A percentile compares a stretch with the other conserved stretches of the same genome.
phyloP scores from a whole-genome alignment of 2,888 invertebrate species.

The Emesis russula region DNA sequence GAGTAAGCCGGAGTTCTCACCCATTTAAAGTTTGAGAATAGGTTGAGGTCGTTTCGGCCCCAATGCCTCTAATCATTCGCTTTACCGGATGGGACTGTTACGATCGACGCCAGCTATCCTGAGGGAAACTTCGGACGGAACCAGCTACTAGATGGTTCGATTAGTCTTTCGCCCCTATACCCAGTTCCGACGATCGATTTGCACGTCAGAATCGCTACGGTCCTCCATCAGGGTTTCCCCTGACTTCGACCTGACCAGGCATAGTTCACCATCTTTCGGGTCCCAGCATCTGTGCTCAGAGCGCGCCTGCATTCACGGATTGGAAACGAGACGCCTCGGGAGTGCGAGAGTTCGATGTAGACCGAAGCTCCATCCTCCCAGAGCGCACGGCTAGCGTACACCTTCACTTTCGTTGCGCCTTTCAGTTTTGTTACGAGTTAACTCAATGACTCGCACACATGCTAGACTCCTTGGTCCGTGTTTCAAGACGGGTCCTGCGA shows the following conservation, averaged over 20 bases:
- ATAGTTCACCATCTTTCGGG: slow-evolving; percentile 98
- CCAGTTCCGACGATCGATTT: slow-evolving; percentile 98
- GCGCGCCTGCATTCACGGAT: slow-evolving; percentile 94
- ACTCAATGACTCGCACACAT: slow-evolving; percentile 97
- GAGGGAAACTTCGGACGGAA: slow-evolving; percentile 98
- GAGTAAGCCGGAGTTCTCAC: slow-evolving; percentile 97
- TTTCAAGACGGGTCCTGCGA: slow-evolving; percentile 97
- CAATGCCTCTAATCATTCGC: slow-evolving; percentile 98
- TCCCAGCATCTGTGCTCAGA: slow-evolving; percentile 97
- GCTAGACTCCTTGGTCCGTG: slow-evolving; percentile 93
- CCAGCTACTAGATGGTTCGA: slow-evolving; percentile 98
- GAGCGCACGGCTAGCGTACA: slow-evolving; percentile 90
- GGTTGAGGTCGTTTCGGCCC: slow-evolving; percentile 97
- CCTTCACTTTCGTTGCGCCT: slow-evolving; percentile 97
- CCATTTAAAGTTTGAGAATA: slow-evolving; percentile 98
- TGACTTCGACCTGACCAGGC: slow-evolving; percentile 97
- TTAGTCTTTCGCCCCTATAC: slow-evolving; percentile 98
- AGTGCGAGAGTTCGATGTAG: slow-evolving; percentile 94
- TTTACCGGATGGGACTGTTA: slow-evolving; percentile 97
- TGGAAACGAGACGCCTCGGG: slow-evolving; percentile 96
- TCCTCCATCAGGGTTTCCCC: slow-evolving; percentile 97
- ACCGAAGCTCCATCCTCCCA: slow-evolving; percentile 93
- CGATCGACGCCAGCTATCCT: slow-evolving; percentile 96
- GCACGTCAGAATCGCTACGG: slow-evolving; percentile 96
- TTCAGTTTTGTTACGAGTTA: slow-evolving; percentile 93